These are phyloP conservation scores for Poecilia velifera DNA, from an alignment of 2,797 vertebrate species.

Conservation along the genomic window DNA sequence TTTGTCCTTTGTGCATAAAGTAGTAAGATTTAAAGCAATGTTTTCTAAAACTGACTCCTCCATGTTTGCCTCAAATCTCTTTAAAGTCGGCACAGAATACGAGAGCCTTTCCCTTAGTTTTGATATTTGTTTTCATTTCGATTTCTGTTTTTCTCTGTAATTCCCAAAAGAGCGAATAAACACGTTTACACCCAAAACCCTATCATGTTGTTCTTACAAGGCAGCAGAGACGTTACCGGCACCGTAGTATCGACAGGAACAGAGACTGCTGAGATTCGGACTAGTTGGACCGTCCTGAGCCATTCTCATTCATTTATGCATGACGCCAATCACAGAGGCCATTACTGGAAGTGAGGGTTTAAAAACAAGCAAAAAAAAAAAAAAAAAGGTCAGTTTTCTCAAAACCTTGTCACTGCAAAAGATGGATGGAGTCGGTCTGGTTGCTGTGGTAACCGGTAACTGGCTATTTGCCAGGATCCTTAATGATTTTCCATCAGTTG, in stretches of 20 bases:
- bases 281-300: constrained; percentile 57
- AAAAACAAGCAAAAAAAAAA: constrained; percentile 39
- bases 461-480: constrained; percentile 80
- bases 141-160: not conserved
- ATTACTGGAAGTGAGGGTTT: constrained; percentile 69
- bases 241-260: constrained; percentile 4
- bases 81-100: not conserved
- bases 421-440: constrained; percentile 68
- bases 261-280: constrained; percentile 29
- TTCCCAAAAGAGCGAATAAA: not conserved
- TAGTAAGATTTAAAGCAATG: not conserved
- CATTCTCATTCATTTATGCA: constrained; percentile 71
- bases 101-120: not conserved
- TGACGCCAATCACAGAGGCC: constrained; percentile 70
- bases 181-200: constrained; percentile 3
- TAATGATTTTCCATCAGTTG: constrained; percentile 82
- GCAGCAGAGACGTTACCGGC: constrained; percentile 15
- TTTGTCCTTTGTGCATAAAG: not conserved
- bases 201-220: not conserved
- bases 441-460: constrained; percentile 80
- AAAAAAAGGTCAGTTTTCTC: constrained; percentile 48
- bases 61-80: not conserved
- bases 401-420: constrained; percentile 64
- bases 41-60: not conserved
- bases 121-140: not conserved